Evolutionary conservation across 2,113 vertebrate genomes (phyloP).

Genomic region (Sporophila hypoxantha): DNA sequence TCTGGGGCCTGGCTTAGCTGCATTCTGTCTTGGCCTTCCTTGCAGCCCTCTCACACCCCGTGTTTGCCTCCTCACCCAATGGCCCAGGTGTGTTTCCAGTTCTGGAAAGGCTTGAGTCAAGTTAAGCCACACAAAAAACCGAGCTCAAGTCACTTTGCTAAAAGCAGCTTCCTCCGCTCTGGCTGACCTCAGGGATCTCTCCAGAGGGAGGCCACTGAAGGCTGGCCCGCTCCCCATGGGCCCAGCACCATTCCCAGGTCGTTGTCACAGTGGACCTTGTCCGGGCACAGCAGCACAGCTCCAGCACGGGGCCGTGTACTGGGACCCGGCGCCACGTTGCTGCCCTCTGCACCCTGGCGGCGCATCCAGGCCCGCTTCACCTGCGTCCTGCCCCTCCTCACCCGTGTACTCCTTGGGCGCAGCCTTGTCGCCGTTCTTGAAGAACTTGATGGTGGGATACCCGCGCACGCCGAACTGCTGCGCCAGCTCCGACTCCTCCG

Average conservation of each 20-base stretch:
- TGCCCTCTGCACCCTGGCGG: neutral
- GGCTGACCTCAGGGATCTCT: fast-evolving
- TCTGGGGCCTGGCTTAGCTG: fast-evolving
- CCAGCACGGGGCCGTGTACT: neutral
- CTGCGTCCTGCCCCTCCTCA: conserved; percentile 20
- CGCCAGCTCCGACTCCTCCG: conserved; percentile 90
- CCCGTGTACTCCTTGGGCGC: conserved; percentile 91
- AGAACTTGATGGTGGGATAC: conserved; percentile 98
- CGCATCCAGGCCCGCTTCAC: neutral
- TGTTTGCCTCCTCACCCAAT: fast-evolving
- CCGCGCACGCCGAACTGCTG: conserved; percentile 89
- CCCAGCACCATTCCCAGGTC: neutral
- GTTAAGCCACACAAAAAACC: fast-evolving
- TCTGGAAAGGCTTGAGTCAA: neutral
- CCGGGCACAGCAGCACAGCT: neutral
- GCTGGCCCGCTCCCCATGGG: fast-evolving
- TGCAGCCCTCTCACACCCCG: fast-evolving
- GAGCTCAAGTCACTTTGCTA: fast-evolving
- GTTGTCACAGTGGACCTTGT: neutral
- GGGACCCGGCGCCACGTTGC: neutral
- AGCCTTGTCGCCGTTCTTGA: conserved; percentile 85
- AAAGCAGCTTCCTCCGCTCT: fast-evolving
- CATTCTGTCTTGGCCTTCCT: neutral
- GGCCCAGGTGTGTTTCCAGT: fast-evolving
- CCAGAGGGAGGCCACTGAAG: too few relatives aligned